Percentiles rank a stretch among this genome's conserved stretches.
Conservation (phyloP, 1,140 invertebrate species). For the Zaprionus davidi region DNA sequence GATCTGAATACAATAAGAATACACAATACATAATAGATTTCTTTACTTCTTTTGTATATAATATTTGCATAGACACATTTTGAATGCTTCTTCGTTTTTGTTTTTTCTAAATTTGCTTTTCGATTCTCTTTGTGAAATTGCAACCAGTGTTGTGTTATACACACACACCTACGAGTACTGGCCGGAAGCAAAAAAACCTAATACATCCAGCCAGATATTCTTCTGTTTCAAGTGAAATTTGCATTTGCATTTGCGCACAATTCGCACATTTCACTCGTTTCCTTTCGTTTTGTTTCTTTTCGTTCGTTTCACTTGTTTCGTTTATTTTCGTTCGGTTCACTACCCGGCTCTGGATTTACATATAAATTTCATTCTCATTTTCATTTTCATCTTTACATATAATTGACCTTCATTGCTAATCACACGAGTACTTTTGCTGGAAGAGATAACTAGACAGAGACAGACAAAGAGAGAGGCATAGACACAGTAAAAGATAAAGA, state of each 20-base stretch:
- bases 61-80: constrained; percentile 77
- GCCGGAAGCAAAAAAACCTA: constrained; percentile 25
- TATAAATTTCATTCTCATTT: constrained; percentile 58
- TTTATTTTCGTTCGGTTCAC: constrained; percentile 3
- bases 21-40: constrained; percentile 43
- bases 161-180: constrained; percentile 34
- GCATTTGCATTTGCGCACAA: background rate
- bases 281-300: constrained; percentile 10
- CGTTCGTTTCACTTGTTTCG: constrained; percentile 2
- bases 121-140: constrained; percentile 31
- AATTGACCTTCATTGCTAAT: constrained; percentile 84
- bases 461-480: background rate
- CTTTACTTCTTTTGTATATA: constrained; percentile 38
- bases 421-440: constrained; percentile 72
- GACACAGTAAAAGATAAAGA: constrained; percentile 10
- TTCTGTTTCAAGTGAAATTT: constrained; percentile 7
- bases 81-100: constrained; percentile 72
- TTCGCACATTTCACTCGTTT: constrained; percentile 2
- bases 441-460: constrained; percentile 21
- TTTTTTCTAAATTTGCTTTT: constrained; percentile 43
- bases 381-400: constrained; percentile 59
- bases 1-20: constrained; percentile 40
- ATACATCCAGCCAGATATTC: constrained; percentile 21
- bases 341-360: constrained; percentile 47
- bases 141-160: constrained; percentile 46